Evolutionary conservation across 2,113 vertebrate genomes (phyloP), one percentile per base, ranked within the genome.

Genomic region (Seriola quinqueradiata): DNA sequence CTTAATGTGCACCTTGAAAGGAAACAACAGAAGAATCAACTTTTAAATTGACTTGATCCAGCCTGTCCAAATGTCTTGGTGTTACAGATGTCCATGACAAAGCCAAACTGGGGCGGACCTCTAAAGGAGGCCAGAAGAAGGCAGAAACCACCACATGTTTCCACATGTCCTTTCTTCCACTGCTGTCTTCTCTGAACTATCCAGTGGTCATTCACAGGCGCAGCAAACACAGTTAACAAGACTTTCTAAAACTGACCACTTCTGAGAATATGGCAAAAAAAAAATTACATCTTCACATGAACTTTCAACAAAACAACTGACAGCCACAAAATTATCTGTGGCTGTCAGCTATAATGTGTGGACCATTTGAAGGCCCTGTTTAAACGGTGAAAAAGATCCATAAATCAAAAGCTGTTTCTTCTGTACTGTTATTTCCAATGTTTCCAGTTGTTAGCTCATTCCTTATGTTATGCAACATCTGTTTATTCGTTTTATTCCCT

Each of bases 141-240:
- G 78, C 80, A 87, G 73, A 91, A 92, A 92, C 89, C 92, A 73
- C 89, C 82, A 89, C 83, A 88, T 85, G 82, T 88, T 93, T 89
- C 84, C 90, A 93, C 90, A 84, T 83, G 75, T 88, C 48, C 60
- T 77, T 76, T 87, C 73, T 55, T 71, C 77, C 71, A 66, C 65
- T 74, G 48, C 74, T 13, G 28, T 79, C 57, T 42, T 75, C 70
- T 81, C 73, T 70, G 54, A 76, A 69, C 44, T 28, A 52, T 73
- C 74, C 86, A 87, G 83, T 60, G 87, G 87, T 90, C 92, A 86
- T 71, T 93, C 87, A 64, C 50, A 73, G 81, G 77, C 75, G 25
- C 67, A 82, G 61, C 84, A 90, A 79, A 87, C 80, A 82, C 13
- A 69, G 40, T 86, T 87, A 92, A 90, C 77, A 75, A 85, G 84